Base-by-base conservation (phyloP, 2,797 vertebrate species). In the Podarcis lilfordi region DNA sequence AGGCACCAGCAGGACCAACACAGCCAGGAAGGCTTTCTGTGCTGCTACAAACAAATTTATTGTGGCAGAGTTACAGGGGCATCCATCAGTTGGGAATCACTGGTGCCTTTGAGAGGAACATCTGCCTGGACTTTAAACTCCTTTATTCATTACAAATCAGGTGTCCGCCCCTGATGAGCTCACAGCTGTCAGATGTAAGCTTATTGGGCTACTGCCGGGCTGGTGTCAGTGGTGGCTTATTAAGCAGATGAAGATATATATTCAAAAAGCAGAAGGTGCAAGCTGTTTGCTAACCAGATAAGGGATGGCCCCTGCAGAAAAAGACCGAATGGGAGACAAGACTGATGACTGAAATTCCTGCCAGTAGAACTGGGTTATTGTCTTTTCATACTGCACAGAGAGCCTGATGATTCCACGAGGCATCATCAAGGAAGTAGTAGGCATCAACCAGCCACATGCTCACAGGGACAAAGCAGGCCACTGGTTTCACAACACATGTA, bases 111-210 rank as follows among this genome's bases (percentile, higher is more conserved):
- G 17, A 71, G 78, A 71, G 64, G 35, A 90, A 81, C 89, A 88
- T 88, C 86, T 90, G 89, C 8, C 80, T 23, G 72, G 71, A 45
- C 29, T 77, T 59, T 85, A 77, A 86, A 77, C 40, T 85, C 71
- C 21, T 40, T 80, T 68, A 59, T 77, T 84, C 78, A 25, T 77
- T 77, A 76, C 86, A 71, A 45, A 90, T 50, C 45, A 87, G 78
- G 82, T 85, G 25, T 68, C 82, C 45, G 43, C 79, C 82, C 64
- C 77, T 32, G 9, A 17, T 69, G 86, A 80, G 29, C 29, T 55
- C 66, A 85, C 86, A 90, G 72, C 78, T 88, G 89, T 78, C 86
- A 77, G 79, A 61, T 87, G 37, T 64, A 61, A 37, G 72, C 35
- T 85, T 69, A 85, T 69, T 64, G 72, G 86, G 82, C 50, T 88